Percentiles rank a stretch among this genome's conserved stretches.
These are phyloP conservation scores for Trissolcus brochymenae DNA, from an alignment of 2,888 invertebrate species.

Conservation along the genomic window DNA sequence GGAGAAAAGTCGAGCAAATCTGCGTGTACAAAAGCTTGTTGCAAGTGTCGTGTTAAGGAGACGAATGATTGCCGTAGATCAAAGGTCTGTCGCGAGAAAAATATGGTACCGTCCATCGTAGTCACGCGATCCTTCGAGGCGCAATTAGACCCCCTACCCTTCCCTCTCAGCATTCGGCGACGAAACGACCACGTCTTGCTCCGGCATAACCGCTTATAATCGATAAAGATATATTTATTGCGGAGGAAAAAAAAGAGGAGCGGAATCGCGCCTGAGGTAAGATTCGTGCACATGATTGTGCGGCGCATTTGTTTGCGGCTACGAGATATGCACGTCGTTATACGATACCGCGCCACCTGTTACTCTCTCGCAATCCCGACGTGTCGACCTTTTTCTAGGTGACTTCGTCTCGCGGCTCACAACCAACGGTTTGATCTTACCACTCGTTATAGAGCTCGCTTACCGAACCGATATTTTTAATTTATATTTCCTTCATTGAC, in stretches of 20 bases:
- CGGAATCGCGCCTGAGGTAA: slow-evolving; percentile 63
- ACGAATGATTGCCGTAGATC: slow-evolving; percentile 66
- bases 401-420: slow-evolving; percentile 14
- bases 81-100: slow-evolving; percentile 56
- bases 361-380: slow-evolving; percentile 64
- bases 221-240: slow-evolving; percentile 69
- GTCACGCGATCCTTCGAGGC: slow-evolving; percentile 49
- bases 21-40: slow-evolving; percentile 9
- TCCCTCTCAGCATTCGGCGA: slow-evolving; percentile 23
- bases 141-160: slow-evolving; percentile 43
- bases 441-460: slow-evolving; percentile 28
- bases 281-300: slow-evolving; percentile 58
- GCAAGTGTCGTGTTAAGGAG: slow-evolving; percentile 51
- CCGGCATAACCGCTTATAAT: slow-evolving; percentile 57
- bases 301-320: slow-evolving; percentile 61
- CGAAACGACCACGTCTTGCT: slow-evolving; percentile 49
- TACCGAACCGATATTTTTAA: slow-evolving; percentile 32
- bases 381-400: slow-evolving; percentile 51
- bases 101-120: slow-evolving; percentile 36
- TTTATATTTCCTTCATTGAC: slow-evolving; percentile 25
- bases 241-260: slow-evolving; percentile 63
- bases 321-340: slow-evolving; percentile 47
- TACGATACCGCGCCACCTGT: slow-evolving; percentile 65
- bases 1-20: slow-evolving; percentile 13
- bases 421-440: slow-evolving; percentile 26